phyloP scores from a whole-genome alignment of 2,797 vertebrate genomes.

The Orientallactaga sibirica region DNA sequence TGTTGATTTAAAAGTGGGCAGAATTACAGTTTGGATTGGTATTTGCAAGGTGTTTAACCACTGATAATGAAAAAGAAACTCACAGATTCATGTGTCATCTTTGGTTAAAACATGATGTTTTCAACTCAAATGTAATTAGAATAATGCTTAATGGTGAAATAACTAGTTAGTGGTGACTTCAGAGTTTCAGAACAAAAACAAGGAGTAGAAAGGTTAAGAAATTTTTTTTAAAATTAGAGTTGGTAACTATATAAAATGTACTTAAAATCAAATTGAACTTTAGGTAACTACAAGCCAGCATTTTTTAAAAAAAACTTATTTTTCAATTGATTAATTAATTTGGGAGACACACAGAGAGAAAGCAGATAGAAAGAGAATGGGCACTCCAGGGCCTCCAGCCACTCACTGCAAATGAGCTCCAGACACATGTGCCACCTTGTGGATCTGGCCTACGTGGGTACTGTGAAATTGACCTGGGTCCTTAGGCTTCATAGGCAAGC shows the following conservation, averaged over 20 bases:
- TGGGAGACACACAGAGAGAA: too few relatives aligned
- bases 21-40: background rate
- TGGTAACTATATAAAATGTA: constrained; percentile 47
- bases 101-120: constrained; percentile 38
- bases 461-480: too few relatives aligned
- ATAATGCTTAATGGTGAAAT: background rate
- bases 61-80: constrained; percentile 50
- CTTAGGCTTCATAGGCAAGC: too few relatives aligned
- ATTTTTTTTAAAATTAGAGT: constrained; percentile 63
- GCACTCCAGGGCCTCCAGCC: too few relatives aligned
- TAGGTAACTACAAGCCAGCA: background rate
- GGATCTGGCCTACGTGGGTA: too few relatives aligned
- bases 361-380: too few relatives aligned
- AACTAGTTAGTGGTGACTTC: background rate
- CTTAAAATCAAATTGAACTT: constrained; percentile 56
- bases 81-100: constrained; percentile 31
- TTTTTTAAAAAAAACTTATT: too few relatives aligned
- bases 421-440: too few relatives aligned
- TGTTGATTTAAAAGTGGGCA: constrained; percentile 6
- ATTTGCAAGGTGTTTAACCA: constrained; percentile 21
- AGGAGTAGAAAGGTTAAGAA: constrained; percentile 36
- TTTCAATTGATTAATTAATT: too few relatives aligned
- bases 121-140: constrained; percentile 60
- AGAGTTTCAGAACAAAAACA: constrained; percentile 45
- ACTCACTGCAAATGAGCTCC: too few relatives aligned